A percentile compares a stretch with the other conserved stretches of the same genome.
Conservation (phyloP, 1,140 invertebrate genomes). For the Aphelinus certus region DNA sequence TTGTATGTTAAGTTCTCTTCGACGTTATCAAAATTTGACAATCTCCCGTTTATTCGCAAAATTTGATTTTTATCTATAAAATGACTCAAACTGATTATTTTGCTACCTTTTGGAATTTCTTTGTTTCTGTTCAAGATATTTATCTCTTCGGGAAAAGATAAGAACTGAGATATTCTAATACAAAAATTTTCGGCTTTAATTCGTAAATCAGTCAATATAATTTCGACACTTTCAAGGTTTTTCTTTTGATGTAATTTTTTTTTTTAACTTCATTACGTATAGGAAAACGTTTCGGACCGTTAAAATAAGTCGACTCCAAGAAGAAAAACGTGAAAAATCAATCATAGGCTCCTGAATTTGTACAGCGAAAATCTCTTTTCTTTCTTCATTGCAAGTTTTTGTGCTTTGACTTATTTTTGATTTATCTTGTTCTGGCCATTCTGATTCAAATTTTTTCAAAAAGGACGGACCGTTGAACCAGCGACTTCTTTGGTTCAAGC, state of each 20-base stretch:
- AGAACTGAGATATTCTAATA: too few species aligned
- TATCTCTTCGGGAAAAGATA: too few species aligned
- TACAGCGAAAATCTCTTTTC: not conserved
- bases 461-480: not conserved
- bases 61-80: not conserved
- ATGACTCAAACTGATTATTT: not conserved
- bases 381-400: not conserved
- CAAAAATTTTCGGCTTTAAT: too few species aligned
- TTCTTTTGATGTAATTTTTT: too few species aligned
- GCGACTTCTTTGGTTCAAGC: not conserved
- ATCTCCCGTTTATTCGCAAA: not conserved
- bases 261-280: too few species aligned
- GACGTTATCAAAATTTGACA: not conserved
- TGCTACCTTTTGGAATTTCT: not conserved
- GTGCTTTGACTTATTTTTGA: not conserved
- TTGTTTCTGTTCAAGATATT: too few species aligned
- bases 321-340: conserved; percentile 7
- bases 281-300: too few species aligned
- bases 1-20: too few species aligned
- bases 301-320: not conserved
- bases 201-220: too few species aligned
- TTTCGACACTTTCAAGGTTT: too few species aligned
- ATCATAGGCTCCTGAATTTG: not conserved
- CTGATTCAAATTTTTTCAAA: not conserved
- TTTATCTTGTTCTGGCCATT: not conserved